Percentiles rank a stretch among this genome's conserved stretches.
phyloP scores from a whole-genome alignment of 2,888 invertebrate species.

The Sinhomidia bicolor region DNA sequence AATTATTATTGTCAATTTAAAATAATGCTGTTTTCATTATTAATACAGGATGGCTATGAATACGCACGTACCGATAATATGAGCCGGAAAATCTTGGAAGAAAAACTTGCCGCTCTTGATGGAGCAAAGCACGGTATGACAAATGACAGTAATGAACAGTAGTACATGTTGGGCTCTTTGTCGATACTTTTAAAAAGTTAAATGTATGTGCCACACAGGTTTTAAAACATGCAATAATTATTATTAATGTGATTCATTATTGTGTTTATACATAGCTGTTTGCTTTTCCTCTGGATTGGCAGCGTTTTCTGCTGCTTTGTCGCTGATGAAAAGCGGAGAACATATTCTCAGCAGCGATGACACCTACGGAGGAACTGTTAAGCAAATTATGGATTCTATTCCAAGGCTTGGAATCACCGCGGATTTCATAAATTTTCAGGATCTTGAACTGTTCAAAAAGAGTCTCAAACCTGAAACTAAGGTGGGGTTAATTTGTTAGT shows the following conservation, averaged over 20 bases:
- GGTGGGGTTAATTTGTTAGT: no score
- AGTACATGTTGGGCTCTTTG: no score
- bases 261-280: no score
- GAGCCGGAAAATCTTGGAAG: constrained; percentile 92
- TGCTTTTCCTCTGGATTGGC: constrained; percentile 95
- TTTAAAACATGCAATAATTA: constrained; percentile 68
- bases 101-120: constrained; percentile 94
- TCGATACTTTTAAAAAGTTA: no score
- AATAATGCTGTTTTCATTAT: background rate
- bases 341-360: constrained; percentile 77
- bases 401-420: constrained; percentile 88
- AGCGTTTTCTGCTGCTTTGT: constrained; percentile 88
- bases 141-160: no score
- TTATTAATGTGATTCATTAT: no score
- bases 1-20: background rate
- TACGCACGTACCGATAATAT: constrained; percentile 98
- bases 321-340: constrained; percentile 91
- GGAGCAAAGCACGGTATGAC: constrained; percentile 91
- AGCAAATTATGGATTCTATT: constrained; percentile 83
- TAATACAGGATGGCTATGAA: constrained; percentile 88
- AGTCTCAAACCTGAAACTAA: constrained; percentile 84
- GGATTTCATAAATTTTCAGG: constrained; percentile 84
- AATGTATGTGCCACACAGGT: no score
- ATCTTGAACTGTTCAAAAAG: constrained; percentile 82
- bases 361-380: constrained; percentile 80